phyloP scores from a whole-genome alignment of 1,140 invertebrate genomes.

The Psix sp. region DNA sequence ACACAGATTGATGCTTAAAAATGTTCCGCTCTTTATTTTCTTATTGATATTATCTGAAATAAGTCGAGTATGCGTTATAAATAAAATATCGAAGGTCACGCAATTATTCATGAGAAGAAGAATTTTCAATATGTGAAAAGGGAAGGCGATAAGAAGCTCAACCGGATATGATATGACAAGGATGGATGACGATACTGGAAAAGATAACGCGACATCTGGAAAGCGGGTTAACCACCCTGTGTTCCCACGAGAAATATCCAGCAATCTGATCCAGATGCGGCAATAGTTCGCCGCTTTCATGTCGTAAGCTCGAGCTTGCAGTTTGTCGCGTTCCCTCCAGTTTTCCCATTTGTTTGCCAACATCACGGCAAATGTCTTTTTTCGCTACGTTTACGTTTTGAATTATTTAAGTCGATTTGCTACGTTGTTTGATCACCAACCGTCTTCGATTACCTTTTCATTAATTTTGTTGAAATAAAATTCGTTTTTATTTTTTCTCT shows the following conservation, averaged over 20 bases:
- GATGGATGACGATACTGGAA: conserved; percentile 43
- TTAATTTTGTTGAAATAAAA: no score
- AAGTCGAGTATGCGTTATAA: no score
- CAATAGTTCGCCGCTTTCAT: conserved; percentile 50
- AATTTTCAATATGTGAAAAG: no score
- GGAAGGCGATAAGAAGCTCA: no score
- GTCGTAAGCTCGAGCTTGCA: conserved; percentile 49
- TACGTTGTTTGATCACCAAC: conserved; percentile 17
- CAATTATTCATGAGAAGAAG: no score
- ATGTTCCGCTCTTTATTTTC: background rate
- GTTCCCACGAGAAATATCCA: conserved; percentile 59
- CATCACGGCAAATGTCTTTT: conserved; percentile 38
- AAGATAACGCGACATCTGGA: conserved; percentile 60
- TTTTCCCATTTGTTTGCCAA: conserved; percentile 52
- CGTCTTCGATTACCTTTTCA: conserved; percentile 7
- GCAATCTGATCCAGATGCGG: conserved; percentile 61
- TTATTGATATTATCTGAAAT: no score
- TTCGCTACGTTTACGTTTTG: conserved; percentile 25
- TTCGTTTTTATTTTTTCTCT: background rate
- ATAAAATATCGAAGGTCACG: no score
- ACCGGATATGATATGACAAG: conserved; percentile 59
- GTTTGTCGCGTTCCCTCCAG: conserved; percentile 49
- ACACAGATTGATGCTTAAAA: background rate
- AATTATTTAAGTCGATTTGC: conserved; percentile 40
- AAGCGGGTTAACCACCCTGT: conserved; percentile 59